These are phyloP conservation scores for Dicerorhinus sumatrensis DNA, from an alignment of 2,113 vertebrate species.

Conservation along the genomic window DNA sequence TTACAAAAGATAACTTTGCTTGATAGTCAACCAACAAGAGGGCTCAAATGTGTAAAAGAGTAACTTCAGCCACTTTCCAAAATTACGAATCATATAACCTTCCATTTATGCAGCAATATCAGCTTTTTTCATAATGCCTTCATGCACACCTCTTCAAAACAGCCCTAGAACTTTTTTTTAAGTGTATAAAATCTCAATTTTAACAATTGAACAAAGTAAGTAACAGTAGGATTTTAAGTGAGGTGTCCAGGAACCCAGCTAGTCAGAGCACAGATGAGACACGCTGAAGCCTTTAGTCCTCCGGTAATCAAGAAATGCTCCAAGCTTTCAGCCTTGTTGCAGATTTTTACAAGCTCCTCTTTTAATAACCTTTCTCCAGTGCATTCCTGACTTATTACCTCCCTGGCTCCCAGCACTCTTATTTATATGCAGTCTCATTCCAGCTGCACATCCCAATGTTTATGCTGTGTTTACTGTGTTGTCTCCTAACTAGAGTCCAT, in stretches of 20 bases:
- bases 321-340: slow-evolving; percentile 12
- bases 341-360: slow-evolving; percentile 71
- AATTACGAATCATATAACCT: slow-evolving; percentile 60
- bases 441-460: slow-evolving; percentile 54
- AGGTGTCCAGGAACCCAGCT: slow-evolving; percentile 42
- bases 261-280: slow-evolving; percentile 1
- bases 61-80: slow-evolving; percentile 58
- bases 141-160: background rate
- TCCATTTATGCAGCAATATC: background rate
- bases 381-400: slow-evolving; percentile 74
- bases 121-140: slow-evolving; percentile 31
- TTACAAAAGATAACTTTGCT: slow-evolving; percentile 48
- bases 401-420: slow-evolving; percentile 66
- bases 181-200: slow-evolving; percentile 57
- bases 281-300: background rate
- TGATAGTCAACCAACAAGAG: slow-evolving; percentile 54
- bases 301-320: slow-evolving; percentile 56
- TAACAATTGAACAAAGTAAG: slow-evolving; percentile 39
- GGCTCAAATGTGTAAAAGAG: background rate
- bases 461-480: slow-evolving; percentile 72
- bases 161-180: slow-evolving; percentile 15
- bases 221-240: slow-evolving; percentile 58
- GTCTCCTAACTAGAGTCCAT: slow-evolving; percentile 77
- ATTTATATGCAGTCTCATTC: slow-evolving; percentile 76
- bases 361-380: slow-evolving; percentile 75